A percentile compares a stretch with the other conserved stretches of the same genome.
phyloP scores from a whole-genome alignment of 2,113 vertebrate species.

The Stigmatopora argus region DNA sequence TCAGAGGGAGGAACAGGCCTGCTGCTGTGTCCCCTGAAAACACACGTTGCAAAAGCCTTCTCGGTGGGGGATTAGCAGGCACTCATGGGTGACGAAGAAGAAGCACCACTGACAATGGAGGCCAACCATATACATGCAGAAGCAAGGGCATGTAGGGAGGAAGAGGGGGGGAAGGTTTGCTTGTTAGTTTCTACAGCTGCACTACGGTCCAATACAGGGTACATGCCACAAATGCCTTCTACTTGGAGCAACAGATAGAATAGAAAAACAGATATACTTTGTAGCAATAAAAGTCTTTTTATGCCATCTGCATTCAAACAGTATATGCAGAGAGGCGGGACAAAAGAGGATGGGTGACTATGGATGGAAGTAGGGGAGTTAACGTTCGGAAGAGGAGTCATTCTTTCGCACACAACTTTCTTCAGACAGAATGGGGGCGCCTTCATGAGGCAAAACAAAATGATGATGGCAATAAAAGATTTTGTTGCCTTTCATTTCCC shows the following conservation, averaged over 20 bases:
- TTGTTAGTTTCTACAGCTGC: slow-evolving; percentile 68
- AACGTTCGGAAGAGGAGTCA: slow-evolving; percentile 57
- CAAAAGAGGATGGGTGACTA: slow-evolving; percentile 50
- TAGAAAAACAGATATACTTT: slow-evolving; percentile 86
- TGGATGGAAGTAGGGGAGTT: slow-evolving; percentile 37
- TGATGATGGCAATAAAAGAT: slow-evolving; percentile 97
- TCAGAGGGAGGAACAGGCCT: slow-evolving; percentile 46
- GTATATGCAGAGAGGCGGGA: slow-evolving; percentile 72
- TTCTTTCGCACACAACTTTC: slow-evolving; percentile 97
- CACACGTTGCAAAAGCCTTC: slow-evolving; percentile 50
- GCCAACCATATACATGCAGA: slow-evolving; percentile 77
- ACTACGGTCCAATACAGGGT: slow-evolving; percentile 58
- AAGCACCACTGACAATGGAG: slow-evolving; percentile 73
- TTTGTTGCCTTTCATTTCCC: slow-evolving; percentile 90
- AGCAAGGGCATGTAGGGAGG: slow-evolving; percentile 44
- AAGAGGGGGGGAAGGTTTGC: slow-evolving; percentile 52
- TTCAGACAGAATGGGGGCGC: slow-evolving; percentile 76
- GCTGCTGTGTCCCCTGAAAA: slow-evolving; percentile 17
- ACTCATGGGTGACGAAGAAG: slow-evolving; percentile 68
- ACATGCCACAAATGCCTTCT: slow-evolving; percentile 86
- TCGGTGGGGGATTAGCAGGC: slow-evolving; percentile 61
- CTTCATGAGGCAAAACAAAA: slow-evolving; percentile 64
- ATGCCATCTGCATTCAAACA: slow-evolving; percentile 90
- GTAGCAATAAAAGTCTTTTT: slow-evolving; percentile 98
- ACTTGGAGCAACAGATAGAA: slow-evolving; percentile 77